Conservation (phyloP, 1,140 invertebrate genomes). For the Plectrocnemia conspersa region DNA sequence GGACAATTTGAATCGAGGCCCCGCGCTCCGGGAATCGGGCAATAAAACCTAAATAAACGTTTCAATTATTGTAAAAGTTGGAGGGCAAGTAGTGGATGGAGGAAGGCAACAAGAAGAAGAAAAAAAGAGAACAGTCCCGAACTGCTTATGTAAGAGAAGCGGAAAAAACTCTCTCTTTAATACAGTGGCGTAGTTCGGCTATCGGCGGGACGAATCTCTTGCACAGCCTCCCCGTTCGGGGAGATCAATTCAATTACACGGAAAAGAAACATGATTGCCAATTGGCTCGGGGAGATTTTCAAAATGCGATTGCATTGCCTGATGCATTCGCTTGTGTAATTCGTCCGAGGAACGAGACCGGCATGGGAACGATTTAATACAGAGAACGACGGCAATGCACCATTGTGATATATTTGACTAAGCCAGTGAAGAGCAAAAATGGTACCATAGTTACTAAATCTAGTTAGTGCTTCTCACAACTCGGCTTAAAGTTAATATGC, state of each 20-base stretch:
- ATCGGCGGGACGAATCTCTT: conserved; percentile 20
- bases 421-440: no score
- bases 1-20: conserved; percentile 33
- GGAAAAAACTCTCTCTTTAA: conserved; percentile 30
- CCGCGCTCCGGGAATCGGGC: conserved; percentile 20
- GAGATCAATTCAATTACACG: conserved; percentile 34
- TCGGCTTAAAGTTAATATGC: no score
- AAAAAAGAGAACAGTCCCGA: conserved; percentile 21
- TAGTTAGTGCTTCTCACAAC: no score
- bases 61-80: conserved; percentile 36
- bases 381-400: no score
- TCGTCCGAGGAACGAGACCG: no score
- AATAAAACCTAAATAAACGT: conserved; percentile 36
- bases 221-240: conserved; percentile 6
- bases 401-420: no score
- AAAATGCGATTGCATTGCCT: conserved; percentile 25
- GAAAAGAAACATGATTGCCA: conserved; percentile 35
- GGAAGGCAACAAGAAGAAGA: conserved; percentile 3
- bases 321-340: conserved; percentile 22
- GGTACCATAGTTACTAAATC: no score
- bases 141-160: conserved; percentile 23
- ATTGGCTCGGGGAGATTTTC: conserved; percentile 33
- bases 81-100: conserved; percentile 10
- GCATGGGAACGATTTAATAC: no score
- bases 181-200: conserved; percentile 22